Conservation (phyloP, 1,140 invertebrate species). For the Anastrepha obliqua region DNA sequence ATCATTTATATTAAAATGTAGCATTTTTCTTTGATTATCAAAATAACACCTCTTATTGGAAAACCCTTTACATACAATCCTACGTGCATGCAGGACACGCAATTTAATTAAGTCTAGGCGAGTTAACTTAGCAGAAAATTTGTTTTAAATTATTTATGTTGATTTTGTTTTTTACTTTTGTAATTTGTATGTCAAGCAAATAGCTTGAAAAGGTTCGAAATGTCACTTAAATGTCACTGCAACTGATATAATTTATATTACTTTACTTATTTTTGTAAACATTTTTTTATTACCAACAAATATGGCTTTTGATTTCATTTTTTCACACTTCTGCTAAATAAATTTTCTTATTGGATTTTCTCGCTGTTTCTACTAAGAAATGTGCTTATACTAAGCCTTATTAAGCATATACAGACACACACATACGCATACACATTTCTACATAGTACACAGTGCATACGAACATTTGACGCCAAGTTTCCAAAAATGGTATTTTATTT, state of each 20-base stretch:
- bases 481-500: not conserved
- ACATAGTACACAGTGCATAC: not conserved
- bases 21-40: too few species aligned
- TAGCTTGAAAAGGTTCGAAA: not conserved
- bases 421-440: not conserved
- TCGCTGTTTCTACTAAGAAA: too few species aligned
- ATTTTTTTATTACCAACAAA: not conserved
- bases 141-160: not conserved
- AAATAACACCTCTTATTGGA: too few species aligned
- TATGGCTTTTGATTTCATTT: not conserved
- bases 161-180: not conserved
- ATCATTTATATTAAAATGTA: too few species aligned
- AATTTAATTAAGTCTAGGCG: not conserved
- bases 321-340: not conserved
- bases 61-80: not conserved
- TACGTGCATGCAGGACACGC: not conserved
- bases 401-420: too few species aligned
- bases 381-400: too few species aligned
- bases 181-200: not conserved
- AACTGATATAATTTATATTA: too few species aligned
- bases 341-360: not conserved
- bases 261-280: too few species aligned
- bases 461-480: not conserved
- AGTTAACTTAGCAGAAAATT: too few species aligned
- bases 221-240: not conserved